Conservation (phyloP, 2,113 vertebrate genomes). For the Taxidea taxus region DNA sequence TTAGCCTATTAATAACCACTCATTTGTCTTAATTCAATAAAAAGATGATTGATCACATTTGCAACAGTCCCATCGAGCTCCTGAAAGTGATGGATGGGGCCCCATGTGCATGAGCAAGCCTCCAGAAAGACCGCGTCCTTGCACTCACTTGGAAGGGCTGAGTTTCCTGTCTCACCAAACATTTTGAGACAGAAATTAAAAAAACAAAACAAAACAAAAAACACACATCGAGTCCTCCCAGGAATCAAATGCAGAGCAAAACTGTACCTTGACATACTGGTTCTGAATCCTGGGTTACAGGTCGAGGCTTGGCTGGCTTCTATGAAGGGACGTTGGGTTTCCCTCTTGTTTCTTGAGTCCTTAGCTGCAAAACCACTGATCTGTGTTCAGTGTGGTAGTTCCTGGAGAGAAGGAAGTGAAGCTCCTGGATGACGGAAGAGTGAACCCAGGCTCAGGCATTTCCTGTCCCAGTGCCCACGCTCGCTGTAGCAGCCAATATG, state of each 20-base stretch:
- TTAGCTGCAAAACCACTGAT: fast-evolving
- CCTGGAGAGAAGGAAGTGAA: fast-evolving
- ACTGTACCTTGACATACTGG: fast-evolving
- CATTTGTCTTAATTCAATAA: slow-evolving; percentile 75
- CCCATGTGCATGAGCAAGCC: not conserved
- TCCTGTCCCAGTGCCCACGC: fast-evolving
- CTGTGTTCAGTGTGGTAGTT: fast-evolving
- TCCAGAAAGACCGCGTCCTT: not conserved
- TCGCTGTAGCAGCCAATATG: fast-evolving
- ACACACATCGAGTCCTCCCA: fast-evolving
- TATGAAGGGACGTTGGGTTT: fast-evolving
- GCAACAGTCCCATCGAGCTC: slow-evolving; percentile 58
- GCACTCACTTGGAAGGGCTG: not conserved
- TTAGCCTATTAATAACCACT: slow-evolving; percentile 71
- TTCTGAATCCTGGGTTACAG: not conserved
- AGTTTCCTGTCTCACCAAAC: not conserved
- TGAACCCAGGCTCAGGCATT: not conserved
- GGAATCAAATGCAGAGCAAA: not conserved
- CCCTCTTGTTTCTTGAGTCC: no score
- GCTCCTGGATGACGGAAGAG: fast-evolving
- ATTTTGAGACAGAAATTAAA: not conserved
- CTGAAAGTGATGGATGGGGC: slow-evolving; percentile 63
- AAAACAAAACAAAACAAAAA: not conserved
- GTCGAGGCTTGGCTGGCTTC: fast-evolving
- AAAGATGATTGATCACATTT: slow-evolving; percentile 54